phyloP scores from a whole-genome alignment of 2,888 invertebrate genomes.

The Ctena decussata region DNA sequence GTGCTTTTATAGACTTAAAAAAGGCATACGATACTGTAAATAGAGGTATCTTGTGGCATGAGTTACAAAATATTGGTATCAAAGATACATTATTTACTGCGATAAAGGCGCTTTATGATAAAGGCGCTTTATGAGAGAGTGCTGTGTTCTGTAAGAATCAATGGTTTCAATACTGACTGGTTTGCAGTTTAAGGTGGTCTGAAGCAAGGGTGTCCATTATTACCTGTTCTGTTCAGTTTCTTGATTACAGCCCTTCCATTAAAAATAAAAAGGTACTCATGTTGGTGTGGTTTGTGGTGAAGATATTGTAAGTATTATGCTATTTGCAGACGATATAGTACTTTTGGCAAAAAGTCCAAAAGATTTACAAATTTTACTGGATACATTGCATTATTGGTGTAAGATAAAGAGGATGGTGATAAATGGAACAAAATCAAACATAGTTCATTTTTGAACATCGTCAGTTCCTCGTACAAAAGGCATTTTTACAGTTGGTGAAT shows the following conservation, averaged over 20 bases:
- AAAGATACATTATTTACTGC: not conserved
- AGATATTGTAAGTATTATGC: not conserved
- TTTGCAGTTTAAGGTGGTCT: not conserved
- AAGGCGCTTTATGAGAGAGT: not conserved
- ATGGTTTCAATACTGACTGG: not conserved
- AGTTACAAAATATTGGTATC: not conserved
- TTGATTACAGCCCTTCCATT: not conserved
- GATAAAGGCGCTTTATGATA: not conserved
- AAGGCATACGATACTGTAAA: no score
- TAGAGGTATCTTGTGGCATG: not conserved
- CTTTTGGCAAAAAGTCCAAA: no score
- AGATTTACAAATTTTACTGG: no score
- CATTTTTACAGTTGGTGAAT: no score
- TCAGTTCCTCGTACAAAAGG: no score
- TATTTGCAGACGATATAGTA: not conserved
- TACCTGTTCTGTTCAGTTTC: not conserved
- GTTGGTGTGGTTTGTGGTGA: not conserved
- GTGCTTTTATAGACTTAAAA: no score
- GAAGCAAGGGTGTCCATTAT: constrained; percentile 6
- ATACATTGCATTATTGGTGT: no score
- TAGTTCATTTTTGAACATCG: no score
- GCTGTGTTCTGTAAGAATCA: not conserved
- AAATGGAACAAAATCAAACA: no score
- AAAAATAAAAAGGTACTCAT: not conserved
- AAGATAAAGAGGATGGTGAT: no score